Evolutionary conservation across 1,140 invertebrate species (phyloP).

Genomic region (Drosophila virilis): DNA sequence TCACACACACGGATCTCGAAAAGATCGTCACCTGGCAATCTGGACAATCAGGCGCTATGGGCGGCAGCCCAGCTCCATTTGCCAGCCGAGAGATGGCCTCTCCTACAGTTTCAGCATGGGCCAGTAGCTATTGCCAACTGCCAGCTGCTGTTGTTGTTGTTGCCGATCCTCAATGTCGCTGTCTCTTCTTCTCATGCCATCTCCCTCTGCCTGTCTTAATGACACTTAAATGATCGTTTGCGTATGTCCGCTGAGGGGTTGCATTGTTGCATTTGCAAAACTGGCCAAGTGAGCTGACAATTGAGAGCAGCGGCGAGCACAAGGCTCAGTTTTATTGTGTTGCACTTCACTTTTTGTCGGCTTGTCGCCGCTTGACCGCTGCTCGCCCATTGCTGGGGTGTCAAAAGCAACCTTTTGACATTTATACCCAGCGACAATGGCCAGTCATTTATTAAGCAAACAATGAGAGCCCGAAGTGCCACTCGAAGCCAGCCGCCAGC

Average conservation of each 20-base stretch:
- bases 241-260: constrained; percentile 48
- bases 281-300: constrained; percentile 43
- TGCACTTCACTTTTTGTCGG: constrained; percentile 32
- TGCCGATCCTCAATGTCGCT: neutral
- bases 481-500: constrained; percentile 31
- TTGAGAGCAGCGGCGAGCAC: neutral
- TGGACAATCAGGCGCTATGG: constrained; percentile 56
- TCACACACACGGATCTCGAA: constrained; percentile 3
- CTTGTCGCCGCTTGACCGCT: constrained; percentile 63
- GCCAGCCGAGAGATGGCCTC: constrained; percentile 39
- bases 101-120: neutral
- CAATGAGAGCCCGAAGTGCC: constrained; percentile 62
- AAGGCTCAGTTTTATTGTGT: constrained; percentile 25
- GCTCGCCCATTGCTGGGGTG: constrained; percentile 56
- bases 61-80: constrained; percentile 67
- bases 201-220: constrained; percentile 53
- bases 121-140: constrained; percentile 27
- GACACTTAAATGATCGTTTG: constrained; percentile 74
- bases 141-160: constrained; percentile 17
- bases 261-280: constrained; percentile 50
- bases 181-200: neutral
- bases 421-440: constrained; percentile 73
- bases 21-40: constrained; percentile 16
- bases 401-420: constrained; percentile 76
- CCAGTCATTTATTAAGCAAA: constrained; percentile 72